These are phyloP conservation scores for Hedychridium roseum DNA, from an alignment of 2,888 invertebrate genomes.

Conservation along the genomic window DNA sequence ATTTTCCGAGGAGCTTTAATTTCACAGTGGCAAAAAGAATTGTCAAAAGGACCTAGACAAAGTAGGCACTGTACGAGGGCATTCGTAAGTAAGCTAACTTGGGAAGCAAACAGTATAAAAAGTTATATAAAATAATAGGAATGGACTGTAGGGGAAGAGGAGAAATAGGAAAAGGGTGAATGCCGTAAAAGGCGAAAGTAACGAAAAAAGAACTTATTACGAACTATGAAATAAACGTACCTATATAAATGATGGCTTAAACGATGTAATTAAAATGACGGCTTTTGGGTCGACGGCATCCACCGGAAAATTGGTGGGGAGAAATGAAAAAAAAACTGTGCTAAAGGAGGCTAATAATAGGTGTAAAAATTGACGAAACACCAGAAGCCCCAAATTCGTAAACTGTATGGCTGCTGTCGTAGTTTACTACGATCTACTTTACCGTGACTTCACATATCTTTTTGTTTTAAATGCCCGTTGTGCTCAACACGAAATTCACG, in stretches of 20 bases:
- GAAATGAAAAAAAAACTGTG: slow-evolving; percentile 1
- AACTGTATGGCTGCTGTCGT: no score
- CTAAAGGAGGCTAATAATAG: slow-evolving; percentile 14
- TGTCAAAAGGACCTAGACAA: background rate
- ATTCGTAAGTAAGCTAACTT: background rate
- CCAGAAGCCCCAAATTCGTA: slow-evolving; percentile 45
- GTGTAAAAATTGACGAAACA: slow-evolving; percentile 36
- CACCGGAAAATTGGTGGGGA: slow-evolving; percentile 2
- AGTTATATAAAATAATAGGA: background rate
- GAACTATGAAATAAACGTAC: background rate
- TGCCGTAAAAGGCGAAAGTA: background rate
- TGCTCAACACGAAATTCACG: no score
- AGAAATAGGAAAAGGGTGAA: background rate
- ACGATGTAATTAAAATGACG: no score
- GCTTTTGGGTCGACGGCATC: no score
- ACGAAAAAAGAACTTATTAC: background rate
- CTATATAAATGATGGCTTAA: no score
- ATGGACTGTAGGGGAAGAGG: no score
- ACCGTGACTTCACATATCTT: no score
- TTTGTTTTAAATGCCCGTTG: no score
- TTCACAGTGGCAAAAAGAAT: no score
- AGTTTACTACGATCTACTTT: no score
- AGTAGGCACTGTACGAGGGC: background rate
- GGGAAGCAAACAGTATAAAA: background rate
- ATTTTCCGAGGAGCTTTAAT: no score